Base-by-base conservation (phyloP, 2,888 invertebrate species). In the Synanthedon andrenaeformis region DNA sequence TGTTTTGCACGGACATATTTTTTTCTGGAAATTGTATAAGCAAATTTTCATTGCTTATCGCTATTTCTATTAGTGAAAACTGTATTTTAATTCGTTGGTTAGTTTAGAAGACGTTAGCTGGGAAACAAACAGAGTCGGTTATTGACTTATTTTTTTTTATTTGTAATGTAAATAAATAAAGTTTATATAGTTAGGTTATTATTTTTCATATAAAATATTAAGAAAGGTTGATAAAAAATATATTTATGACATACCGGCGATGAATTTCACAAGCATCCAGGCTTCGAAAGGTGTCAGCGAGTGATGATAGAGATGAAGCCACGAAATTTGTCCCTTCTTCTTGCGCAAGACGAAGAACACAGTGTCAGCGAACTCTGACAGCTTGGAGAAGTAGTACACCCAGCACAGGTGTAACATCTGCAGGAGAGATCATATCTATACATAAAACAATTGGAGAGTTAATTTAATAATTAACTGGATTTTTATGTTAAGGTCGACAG, bases 311-410 rank as follows among this genome's bases (percentile, higher is more conserved):
- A 96, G 89, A 74, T 96, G 95, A 8, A 96, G 89, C 82, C 94
- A 92, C 13, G 94, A 92, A 67, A 96, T 91, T 78, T 96, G 95
- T 64, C 92, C 93, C 81, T 93, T 93, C 80, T 96, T 96, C 81
- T 95, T 95, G 49, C 95, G 88, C 64, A 95, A 79, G 48, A 95
- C 92, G 83, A 96, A 95, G 89, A 96, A 95, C 66, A 94, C 90
- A 54, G 96, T 96, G 83, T 96, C 96, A 3, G 94, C 91, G 65
- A 96, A 94, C 85, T 96, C 96, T 4, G 95, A 92, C 62, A 96
- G 89, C 80, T 96, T 96, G 52, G 95, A 95, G 74, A 96, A 92
- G 87, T 95, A 96, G 82, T 96, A 96, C 90, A 93, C 93, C 95
- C 95, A 96, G 76, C 95, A 95, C 4, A 94, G 89, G 60, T 91